Percentiles rank a stretch among this genome's conserved stretches.
Evolutionary conservation across 2,797 vertebrate genomes (phyloP).

Genomic region (Sarcophilus harrisii): DNA sequence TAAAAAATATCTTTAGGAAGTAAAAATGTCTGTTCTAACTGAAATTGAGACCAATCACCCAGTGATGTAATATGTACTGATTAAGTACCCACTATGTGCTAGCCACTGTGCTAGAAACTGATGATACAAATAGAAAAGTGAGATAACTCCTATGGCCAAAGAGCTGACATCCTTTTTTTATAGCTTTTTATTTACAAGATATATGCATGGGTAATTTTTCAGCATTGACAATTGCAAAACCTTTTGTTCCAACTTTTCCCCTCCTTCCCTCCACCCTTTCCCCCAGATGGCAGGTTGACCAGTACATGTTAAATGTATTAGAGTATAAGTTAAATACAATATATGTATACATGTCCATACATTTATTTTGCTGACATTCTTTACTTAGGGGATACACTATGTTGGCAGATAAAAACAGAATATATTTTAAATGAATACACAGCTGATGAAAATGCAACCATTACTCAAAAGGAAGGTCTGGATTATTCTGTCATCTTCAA

Average conservation of each 20-base stretch:
- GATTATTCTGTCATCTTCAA: neutral
- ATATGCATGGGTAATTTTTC: too few relatives aligned
- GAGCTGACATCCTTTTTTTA: neutral
- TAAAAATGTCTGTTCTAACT: neutral
- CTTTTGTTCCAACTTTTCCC: too few relatives aligned
- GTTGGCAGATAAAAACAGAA: neutral
- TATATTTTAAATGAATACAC: neutral
- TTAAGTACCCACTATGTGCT: neutral
- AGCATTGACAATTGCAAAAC: too few relatives aligned
- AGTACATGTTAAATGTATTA: too few relatives aligned
- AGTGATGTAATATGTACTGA: neutral
- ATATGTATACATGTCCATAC: too few relatives aligned
- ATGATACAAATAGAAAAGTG: neutral
- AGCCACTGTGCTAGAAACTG: neutral
- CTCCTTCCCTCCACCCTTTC: too few relatives aligned
- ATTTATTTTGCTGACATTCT: too few relatives aligned
- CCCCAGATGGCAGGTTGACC: too few relatives aligned
- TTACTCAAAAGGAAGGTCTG: neutral
- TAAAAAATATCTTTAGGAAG: neutral
- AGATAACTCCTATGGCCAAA: neutral
- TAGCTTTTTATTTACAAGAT: too few relatives aligned
- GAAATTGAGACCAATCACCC: neutral
- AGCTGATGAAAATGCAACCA: neutral
- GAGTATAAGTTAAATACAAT: too few relatives aligned
- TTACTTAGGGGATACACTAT: neutral